Percentiles rank a stretch among this genome's conserved stretches.
Evolutionary conservation across 2,113 vertebrate genomes (phyloP).

Genomic region (Artemisiospiza belli): DNA sequence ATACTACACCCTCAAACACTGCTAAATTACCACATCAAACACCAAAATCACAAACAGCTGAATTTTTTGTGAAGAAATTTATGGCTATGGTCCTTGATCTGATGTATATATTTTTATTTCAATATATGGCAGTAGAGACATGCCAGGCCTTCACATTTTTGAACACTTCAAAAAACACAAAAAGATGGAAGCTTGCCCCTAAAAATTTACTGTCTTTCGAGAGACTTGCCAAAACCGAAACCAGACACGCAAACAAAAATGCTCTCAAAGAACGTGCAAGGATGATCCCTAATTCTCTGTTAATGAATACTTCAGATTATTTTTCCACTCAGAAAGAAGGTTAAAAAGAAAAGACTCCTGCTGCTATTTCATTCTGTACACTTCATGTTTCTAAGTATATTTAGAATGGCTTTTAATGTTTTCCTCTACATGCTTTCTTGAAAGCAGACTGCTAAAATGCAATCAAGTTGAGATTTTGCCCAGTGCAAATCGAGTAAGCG

Average conservation of each 20-base stretch:
- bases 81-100: not conserved
- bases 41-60: not conserved
- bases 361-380: not conserved
- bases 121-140: not conserved
- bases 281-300: not conserved
- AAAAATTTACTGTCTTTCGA: not conserved
- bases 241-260: not conserved
- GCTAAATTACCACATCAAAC: not conserved
- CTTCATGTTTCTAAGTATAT: not conserved
- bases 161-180: not conserved
- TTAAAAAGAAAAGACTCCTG: not conserved
- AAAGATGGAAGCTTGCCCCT: not conserved
- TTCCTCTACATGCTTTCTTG: not conserved
- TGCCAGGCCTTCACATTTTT: not conserved
- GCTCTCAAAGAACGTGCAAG: not conserved
- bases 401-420: not conserved
- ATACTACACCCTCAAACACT: not conserved
- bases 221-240: not conserved
- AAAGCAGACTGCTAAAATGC: not conserved
- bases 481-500: not conserved
- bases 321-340: not conserved
- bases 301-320: not conserved
- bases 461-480: not conserved
- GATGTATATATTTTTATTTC: not conserved
- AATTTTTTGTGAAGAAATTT: not conserved